Evolutionary conservation across 2,113 vertebrate species (phyloP).

Genomic region (Malurus alboscapulatus): DNA sequence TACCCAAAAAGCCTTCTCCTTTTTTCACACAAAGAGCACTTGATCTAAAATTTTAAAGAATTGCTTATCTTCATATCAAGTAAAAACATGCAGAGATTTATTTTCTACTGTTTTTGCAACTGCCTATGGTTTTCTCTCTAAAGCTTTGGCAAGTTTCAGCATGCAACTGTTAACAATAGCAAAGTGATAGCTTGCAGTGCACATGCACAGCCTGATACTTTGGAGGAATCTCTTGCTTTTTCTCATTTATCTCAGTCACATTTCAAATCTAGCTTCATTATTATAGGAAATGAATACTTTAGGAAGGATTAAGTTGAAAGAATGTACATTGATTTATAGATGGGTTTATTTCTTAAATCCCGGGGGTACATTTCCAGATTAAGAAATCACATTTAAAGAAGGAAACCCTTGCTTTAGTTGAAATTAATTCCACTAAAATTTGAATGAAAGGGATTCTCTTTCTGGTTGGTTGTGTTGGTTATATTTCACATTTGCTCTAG

Average conservation of each 20-base stretch:
- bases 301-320: not conserved
- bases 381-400: not conserved
- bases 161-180: not conserved
- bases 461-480: not conserved
- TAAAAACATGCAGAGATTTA: not conserved
- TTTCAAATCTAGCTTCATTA: not conserved
- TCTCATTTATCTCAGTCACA: not conserved
- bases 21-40: not conserved
- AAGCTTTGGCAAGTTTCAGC: not conserved
- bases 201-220: not conserved
- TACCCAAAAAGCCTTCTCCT: accelerated
- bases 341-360: not conserved
- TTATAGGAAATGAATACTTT: not conserved
- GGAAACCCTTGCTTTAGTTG: not conserved
- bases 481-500: not conserved
- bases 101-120: not conserved
- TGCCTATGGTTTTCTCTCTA: not conserved
- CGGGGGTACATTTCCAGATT: not conserved
- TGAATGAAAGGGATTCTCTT: not conserved
- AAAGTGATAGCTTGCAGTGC: not conserved
- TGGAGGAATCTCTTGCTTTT: not conserved
- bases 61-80: not conserved
- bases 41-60: not conserved
- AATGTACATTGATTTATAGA: not conserved
- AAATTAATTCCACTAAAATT: not conserved